phyloP scores from a whole-genome alignment of 2,888 invertebrate species.

The Allolobophora icterica region DNA sequence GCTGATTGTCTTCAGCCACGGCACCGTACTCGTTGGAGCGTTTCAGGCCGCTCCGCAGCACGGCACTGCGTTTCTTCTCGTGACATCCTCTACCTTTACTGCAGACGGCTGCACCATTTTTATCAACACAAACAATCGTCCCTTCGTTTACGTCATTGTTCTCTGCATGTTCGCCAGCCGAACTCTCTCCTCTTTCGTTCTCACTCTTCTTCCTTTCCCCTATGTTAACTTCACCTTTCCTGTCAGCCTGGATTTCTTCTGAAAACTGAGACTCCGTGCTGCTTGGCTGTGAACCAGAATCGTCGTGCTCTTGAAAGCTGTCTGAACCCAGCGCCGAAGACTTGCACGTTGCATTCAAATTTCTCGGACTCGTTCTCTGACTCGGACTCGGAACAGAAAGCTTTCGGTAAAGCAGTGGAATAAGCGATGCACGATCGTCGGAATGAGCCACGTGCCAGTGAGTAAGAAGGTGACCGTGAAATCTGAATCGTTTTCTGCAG shows the following conservation, averaged over 20 bases:
- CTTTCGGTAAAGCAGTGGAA: neutral
- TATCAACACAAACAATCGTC: neutral
- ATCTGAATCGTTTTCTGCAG: conserved; percentile 30
- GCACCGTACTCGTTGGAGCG: neutral
- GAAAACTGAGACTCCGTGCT: conserved; percentile 46
- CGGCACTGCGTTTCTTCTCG: neutral
- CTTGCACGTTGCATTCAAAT: neutral
- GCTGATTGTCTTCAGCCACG: conserved; percentile 18
- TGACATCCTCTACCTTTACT: neutral
- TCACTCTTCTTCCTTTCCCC: conserved; percentile 30
- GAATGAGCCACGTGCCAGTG: conserved; percentile 76
- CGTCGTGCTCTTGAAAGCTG: neutral
- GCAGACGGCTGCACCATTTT: neutral
- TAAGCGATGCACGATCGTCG: neutral
- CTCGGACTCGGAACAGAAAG: neutral
- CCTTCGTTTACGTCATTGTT: neutral
- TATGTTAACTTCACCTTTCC: conserved; percentile 53
- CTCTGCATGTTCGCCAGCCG: neutral
- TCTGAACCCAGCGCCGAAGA: neutral
- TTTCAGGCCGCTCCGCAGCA: neutral
- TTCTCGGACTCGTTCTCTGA: neutral
- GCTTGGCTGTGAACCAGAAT: conserved; percentile 43
- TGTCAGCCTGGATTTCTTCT: conserved; percentile 42
- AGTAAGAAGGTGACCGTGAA: conserved; percentile 29
- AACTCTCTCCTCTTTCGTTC: conserved; percentile 18